Evolutionary conservation across 2,797 vertebrate genomes (phyloP).

Genomic region (Anguilla anguilla): DNA sequence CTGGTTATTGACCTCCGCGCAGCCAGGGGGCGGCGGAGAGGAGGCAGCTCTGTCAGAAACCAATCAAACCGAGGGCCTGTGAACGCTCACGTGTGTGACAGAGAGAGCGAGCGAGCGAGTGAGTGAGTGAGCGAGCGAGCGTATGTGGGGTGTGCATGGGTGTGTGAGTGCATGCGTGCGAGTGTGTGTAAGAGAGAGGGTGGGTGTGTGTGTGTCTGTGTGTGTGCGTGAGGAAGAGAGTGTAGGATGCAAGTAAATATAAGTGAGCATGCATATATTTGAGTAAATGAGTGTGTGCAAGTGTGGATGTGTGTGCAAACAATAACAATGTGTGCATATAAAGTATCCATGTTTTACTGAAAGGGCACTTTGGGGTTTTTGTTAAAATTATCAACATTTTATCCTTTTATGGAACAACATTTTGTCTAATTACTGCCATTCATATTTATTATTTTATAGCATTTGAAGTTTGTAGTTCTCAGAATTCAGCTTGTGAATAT

Average conservation of each 20-base stretch:
- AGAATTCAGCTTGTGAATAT: background rate
- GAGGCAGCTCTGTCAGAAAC: slow-evolving; percentile 27
- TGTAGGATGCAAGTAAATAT: background rate
- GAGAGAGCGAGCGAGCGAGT: background rate
- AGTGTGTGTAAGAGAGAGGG: background rate
- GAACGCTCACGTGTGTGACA: background rate
- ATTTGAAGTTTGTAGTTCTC: background rate
- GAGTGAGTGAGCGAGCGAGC: background rate
- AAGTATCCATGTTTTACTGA: background rate
- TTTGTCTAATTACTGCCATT: background rate
- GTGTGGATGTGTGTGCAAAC: background rate
- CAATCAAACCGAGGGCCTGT: background rate
- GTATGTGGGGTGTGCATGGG: background rate
- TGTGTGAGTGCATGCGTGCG: background rate
- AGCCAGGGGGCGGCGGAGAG: slow-evolving; percentile 42
- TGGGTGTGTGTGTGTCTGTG: background rate
- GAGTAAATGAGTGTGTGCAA: background rate
- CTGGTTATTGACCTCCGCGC: slow-evolving; percentile 65
- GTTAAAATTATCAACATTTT: background rate
- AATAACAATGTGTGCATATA: background rate
- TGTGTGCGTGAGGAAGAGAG: background rate
- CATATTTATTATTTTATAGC: slow-evolving; percentile 2
- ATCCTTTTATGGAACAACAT: background rate
- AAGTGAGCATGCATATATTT: slow-evolving; percentile 5
- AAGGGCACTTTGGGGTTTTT: background rate